Evolutionary conservation across 2,888 invertebrate genomes (phyloP).

Genomic region (Microchrysa polita): DNA sequence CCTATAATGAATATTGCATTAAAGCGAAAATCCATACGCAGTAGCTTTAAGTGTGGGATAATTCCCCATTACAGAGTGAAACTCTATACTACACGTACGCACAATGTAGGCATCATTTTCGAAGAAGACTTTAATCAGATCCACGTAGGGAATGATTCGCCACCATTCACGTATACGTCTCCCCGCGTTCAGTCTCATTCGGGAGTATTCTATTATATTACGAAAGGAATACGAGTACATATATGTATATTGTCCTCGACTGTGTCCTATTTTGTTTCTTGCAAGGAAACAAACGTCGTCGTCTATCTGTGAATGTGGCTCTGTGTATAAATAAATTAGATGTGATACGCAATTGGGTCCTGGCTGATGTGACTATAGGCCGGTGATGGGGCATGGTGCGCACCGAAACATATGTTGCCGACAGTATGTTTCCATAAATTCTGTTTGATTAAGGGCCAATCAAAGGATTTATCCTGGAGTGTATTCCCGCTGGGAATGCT

Average conservation of each 20-base stretch:
- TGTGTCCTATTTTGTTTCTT: slow-evolving; percentile 27
- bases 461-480: slow-evolving; percentile 42
- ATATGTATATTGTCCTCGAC: too few species aligned
- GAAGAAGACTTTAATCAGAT: slow-evolving; percentile 37
- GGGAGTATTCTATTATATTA: slow-evolving; percentile 6
- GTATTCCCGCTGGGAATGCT: slow-evolving; percentile 27
- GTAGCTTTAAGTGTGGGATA: background rate
- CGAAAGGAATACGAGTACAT: slow-evolving; percentile 36
- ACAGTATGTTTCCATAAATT: slow-evolving; percentile 43
- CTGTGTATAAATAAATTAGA: slow-evolving; percentile 43
- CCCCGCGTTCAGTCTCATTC: slow-evolving; percentile 10
- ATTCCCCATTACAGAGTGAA: background rate
- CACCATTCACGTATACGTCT: slow-evolving; percentile 29
- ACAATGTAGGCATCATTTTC: background rate
- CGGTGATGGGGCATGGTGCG: slow-evolving; percentile 1
- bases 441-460: slow-evolving; percentile 45
- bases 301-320: background rate
- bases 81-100: background rate
- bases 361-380: slow-evolving; percentile 12
- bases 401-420: slow-evolving; percentile 39
- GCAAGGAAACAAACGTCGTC: too few species aligned
- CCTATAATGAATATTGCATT: slow-evolving; percentile 1
- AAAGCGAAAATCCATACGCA: background rate
- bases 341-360: slow-evolving; percentile 31
- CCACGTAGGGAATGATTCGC: slow-evolving; percentile 31